Evolutionary conservation across 2,797 vertebrate species (phyloP), one percentile per base, ranked within the genome.

Genomic region (Xiphorhynchus erythropygius): DNA sequence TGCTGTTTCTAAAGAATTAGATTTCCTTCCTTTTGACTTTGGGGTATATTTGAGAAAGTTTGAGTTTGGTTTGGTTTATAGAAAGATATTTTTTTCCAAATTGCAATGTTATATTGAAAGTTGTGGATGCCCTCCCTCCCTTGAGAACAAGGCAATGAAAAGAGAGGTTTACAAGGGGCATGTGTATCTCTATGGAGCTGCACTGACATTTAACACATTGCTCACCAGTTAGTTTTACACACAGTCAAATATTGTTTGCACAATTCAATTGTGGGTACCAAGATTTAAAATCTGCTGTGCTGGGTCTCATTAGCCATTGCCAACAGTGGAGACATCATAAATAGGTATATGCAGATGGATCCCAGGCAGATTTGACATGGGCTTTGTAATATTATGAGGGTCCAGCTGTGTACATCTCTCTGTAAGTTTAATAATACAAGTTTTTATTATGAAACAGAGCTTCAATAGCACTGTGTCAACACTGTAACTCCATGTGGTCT

Each of bases 131-230:
- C 74, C 3, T 59, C 49, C 18, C 27, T 79, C 23, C 24, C 47
- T 65, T 9, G 30, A 79, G 41, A 94, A 2, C n/a, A 83, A 10
- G 7, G 11, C 62, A n/a, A 68, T 90, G 96, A 93, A 95, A 96
- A 91, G 74, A 88, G 80, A 94, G 75, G 80, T 89, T 94, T 94
- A 62, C 92, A 75, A 91, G 84, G 75, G 76, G 46, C 32, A 41
- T 83, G 81, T 37, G 49, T 83, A 56, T 95, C 74, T 91, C 73
- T 80, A 1, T 71, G 95, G 81, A 89, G 95, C 75, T 96, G 87
- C 77, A 53, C 47, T 95, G 96, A 88, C 89, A 90, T 94, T 96
- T 93, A 96, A 92, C n/a, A 42, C 78, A 21, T 47, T 79, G 56
- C 49, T 92, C 59, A 80, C 67, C 60, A 65, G 46, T 76, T 82